Evolutionary conservation across 2,888 invertebrate species (phyloP).

Genomic region (Eurois occulta): DNA sequence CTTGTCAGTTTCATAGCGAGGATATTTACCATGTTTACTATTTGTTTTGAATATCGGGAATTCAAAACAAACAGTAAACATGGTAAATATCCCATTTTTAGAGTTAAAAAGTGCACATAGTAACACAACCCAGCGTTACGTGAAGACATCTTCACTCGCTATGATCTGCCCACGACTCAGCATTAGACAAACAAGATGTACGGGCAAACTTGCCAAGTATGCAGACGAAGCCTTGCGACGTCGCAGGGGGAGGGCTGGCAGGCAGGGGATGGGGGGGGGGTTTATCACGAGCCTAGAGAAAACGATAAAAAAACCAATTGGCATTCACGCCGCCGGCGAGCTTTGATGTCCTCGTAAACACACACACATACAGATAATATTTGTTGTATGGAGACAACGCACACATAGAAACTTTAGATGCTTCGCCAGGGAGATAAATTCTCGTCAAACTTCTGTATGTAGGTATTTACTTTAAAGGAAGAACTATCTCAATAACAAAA

Average conservation of each 20-base stretch:
- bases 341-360: conserved; percentile 81
- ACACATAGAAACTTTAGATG: conserved; percentile 40
- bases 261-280: conserved; percentile 22
- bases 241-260: conserved; percentile 28
- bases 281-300: conserved; percentile 77
- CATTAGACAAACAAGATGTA: conserved; percentile 52
- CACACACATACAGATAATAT: conserved; percentile 49
- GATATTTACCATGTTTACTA: no score
- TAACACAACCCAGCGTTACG: background rate
- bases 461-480: background rate
- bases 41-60: no score
- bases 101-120: no score
- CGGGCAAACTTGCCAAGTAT: conserved; percentile 52
- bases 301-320: conserved; percentile 87
- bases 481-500: background rate
- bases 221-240: conserved; percentile 56
- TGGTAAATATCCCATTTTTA: no score
- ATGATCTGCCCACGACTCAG: conserved; percentile 33
- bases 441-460: conserved; percentile 49
- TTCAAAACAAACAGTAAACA: no score
- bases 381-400: conserved; percentile 22
- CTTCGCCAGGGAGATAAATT: conserved; percentile 47
- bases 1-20: no score
- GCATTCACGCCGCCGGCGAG: conserved; percentile 78
- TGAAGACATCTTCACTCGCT: conserved; percentile 28